phyloP scores from a whole-genome alignment of 1,140 invertebrate genomes.

The Drosophila melanica region DNA sequence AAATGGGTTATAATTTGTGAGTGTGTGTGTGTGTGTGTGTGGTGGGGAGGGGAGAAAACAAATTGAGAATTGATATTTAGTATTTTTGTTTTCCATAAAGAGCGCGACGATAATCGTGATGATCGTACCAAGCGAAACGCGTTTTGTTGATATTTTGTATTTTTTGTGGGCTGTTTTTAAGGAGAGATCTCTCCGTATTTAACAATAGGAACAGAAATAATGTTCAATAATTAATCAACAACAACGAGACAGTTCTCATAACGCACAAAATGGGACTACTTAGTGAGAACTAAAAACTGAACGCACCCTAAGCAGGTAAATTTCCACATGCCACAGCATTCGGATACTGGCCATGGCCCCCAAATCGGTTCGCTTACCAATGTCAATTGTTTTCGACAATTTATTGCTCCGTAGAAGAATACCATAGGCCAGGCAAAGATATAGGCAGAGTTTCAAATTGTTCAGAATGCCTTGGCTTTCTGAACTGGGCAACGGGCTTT shows the following conservation, averaged over 20 bases:
- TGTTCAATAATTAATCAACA: constrained; percentile 66
- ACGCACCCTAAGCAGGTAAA: constrained; percentile 16
- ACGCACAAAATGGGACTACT: constrained; percentile 61
- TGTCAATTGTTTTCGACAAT: constrained; percentile 2
- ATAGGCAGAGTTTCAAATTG: constrained; percentile 5
- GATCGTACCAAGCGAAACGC: constrained; percentile 50
- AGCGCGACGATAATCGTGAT: neutral
- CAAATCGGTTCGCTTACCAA: neutral
- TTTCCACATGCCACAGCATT: neutral
- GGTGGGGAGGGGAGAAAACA: neutral
- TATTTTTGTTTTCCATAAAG: neutral
- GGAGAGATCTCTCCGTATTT: constrained; percentile 63
- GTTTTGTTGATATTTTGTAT: constrained; percentile 56
- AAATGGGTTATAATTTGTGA: neutral
- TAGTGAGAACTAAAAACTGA: constrained; percentile 39
- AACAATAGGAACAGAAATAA: constrained; percentile 63
- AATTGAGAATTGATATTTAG: neutral
- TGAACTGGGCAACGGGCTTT: constrained; percentile 5
- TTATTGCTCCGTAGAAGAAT: constrained; percentile 2
- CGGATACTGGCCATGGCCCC: no score
- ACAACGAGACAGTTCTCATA: constrained; percentile 60
- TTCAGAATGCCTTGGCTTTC: constrained; percentile 23
- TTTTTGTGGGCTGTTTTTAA: constrained; percentile 45
- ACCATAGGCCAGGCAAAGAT: constrained; percentile 6
- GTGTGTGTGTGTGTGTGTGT: no score